These are phyloP conservation scores for Bembecia ichneumoniformis DNA, from an alignment of 2,888 invertebrate species.

Conservation along the genomic window DNA sequence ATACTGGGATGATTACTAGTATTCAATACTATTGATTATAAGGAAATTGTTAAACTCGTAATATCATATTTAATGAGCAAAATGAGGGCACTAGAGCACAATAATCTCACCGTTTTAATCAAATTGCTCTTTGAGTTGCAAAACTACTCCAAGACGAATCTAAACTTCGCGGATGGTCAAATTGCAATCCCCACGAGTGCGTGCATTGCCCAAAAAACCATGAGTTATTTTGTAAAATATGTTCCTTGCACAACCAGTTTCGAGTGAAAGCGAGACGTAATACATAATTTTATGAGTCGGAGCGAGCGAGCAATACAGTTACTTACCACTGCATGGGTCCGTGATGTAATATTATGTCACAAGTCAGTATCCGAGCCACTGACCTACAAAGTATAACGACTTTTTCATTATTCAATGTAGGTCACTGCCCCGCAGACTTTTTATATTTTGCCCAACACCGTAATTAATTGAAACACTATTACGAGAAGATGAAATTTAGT, in stretches of 20 bases:
- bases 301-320: not conserved
- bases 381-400: constrained; percentile 5
- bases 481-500: no score
- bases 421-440: not conserved
- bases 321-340: not conserved
- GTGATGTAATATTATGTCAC: constrained; percentile 8
- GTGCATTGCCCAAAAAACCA: constrained; percentile 1
- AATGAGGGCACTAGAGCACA: no score
- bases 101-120: no score
- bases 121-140: no score
- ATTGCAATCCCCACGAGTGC: not conserved
- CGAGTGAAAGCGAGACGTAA: not conserved
- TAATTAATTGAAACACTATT: no score
- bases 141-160: no score
- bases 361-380: constrained; percentile 7
- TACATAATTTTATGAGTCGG: not conserved
- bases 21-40: no score
- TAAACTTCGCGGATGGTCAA: not conserved
- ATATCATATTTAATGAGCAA: no score
- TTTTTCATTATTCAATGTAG: not conserved
- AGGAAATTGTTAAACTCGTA: no score
- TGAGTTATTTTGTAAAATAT: constrained; percentile 5
- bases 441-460: not conserved
- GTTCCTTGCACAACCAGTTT: constrained; percentile 7
- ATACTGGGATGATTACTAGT: no score